A percentile compares a stretch with the other conserved stretches of the same genome.
Conservation (phyloP, 1,140 invertebrate species). For the Papilio aristodemus region DNA sequence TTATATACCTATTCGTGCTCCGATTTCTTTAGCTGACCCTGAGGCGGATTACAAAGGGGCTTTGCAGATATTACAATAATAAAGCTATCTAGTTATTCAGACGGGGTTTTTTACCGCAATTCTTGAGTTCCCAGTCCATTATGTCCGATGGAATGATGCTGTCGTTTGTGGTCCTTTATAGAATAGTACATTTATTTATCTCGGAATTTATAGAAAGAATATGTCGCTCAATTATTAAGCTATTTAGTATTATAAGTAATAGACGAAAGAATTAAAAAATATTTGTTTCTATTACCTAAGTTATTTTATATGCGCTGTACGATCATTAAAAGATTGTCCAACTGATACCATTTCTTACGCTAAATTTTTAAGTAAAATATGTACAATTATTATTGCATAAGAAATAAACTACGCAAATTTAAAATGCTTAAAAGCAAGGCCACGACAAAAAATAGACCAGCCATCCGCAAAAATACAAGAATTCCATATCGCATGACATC, state of each 20-base stretch:
- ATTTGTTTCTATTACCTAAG: too few relatives aligned
- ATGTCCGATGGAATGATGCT: neutral
- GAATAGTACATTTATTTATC: neutral
- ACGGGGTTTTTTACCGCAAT: conserved; percentile 20
- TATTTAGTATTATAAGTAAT: too few relatives aligned
- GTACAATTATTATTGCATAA: neutral
- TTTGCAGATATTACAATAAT: conserved; percentile 29
- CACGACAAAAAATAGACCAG: conserved; percentile 3
- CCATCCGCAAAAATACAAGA: conserved; percentile 4
- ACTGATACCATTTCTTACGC: too few relatives aligned
- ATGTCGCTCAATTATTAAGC: too few relatives aligned
- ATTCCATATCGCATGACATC: neutral
- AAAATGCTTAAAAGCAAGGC: neutral
- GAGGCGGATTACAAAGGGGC: conserved; percentile 26
- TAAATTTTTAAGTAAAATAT: too few relatives aligned
- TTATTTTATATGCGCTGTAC: too few relatives aligned
- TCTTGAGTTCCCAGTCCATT: conserved; percentile 19
- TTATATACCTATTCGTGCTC: conserved; percentile 13
- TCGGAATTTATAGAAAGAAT: too few relatives aligned
- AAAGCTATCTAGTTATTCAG: conserved; percentile 23
- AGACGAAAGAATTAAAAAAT: too few relatives aligned
- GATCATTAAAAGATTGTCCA: too few relatives aligned
- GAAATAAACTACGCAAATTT: neutral
- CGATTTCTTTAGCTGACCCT: conserved; percentile 31
- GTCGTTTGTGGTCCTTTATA: neutral